phyloP scores from a whole-genome alignment of 2,113 vertebrate genomes.

The Cisticola juncidis region DNA sequence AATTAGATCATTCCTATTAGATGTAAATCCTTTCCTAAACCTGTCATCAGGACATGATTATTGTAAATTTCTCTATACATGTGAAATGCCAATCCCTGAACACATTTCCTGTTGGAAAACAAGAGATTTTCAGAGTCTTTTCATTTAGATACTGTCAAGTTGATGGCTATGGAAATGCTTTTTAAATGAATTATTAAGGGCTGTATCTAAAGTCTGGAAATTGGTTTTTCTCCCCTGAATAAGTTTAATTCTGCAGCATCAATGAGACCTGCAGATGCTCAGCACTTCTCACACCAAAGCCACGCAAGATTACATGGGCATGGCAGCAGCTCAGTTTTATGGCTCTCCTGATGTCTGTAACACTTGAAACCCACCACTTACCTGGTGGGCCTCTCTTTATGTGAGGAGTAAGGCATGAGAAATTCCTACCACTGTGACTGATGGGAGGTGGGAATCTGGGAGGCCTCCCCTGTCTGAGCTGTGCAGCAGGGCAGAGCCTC shows the following conservation, averaged over 20 bases:
- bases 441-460: neutral
- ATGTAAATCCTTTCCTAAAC: constrained; percentile 54
- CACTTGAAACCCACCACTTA: neutral
- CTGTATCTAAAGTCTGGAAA: constrained; percentile 20
- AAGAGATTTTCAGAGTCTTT: constrained; percentile 57
- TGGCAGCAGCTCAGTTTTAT: neutral
- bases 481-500: neutral
- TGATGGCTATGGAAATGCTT: constrained; percentile 59
- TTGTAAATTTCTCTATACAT: constrained; percentile 37
- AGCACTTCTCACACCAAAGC: neutral
- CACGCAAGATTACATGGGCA: neutral
- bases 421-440: neutral
- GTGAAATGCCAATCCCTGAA: constrained; percentile 45
- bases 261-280: neutral
- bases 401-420: neutral
- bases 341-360: neutral
- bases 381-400: neutral
- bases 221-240: constrained; percentile 42
- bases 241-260: constrained; percentile 31
- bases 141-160: constrained; percentile 60
- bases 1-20: constrained; percentile 61
- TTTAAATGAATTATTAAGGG: constrained; percentile 62
- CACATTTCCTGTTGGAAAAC: constrained; percentile 54
- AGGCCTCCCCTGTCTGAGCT: too few species aligned
- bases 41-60: constrained; percentile 57